Evolutionary conservation across 2,797 vertebrate genomes (phyloP), one percentile per base, ranked within the genome.

Genomic region (Diplodus sargus): DNA sequence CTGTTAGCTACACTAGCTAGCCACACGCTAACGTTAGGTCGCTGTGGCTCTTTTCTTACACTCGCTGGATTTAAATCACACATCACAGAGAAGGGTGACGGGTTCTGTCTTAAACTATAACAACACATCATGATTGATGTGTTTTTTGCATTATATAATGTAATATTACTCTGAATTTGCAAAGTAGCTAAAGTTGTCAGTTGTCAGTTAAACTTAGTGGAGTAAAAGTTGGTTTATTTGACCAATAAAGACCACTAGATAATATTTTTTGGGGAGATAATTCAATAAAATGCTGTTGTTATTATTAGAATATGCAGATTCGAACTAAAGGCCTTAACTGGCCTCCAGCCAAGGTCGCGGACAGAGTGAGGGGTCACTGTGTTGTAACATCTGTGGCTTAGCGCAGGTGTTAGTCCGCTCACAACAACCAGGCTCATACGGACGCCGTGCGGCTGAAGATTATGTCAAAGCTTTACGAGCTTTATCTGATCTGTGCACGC

Each of bases 321-420:
- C 23, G 25, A 20, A 25, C 22, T 17, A 48, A 47, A 28, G 6
- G 22, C 12, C 15, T 65, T 13, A 58, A 30, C 3, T 74, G 34
- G 45, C 68, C 17, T 65, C 64, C 14, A 75, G 15, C 61, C 30
- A 57, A 43, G 23, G 17, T 57, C 28, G 30, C 34, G 8, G 7
- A 1, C 14, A 39, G 1, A 11, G 47, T 15, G 58, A 82, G 75
- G 51, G 73, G 78, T 85, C 39, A 78, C 43, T 47, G 52, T 73
- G 51, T 3, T 77, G 34, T 65, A 18, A 48, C 15, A 16, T 20
- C 14, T 23, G 3, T 11, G 56, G 58, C 48, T 85, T 81, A 48
- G 54, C 18, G 17, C 11, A 61, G 30, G 51, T 43, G 18, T 70
- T 11, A 57, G 16, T 28, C 22, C 2, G 3, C 23, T 23, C n/a